Evolutionary conservation across 2,113 vertebrate species (phyloP).

Genomic region (Amazona vittata): DNA sequence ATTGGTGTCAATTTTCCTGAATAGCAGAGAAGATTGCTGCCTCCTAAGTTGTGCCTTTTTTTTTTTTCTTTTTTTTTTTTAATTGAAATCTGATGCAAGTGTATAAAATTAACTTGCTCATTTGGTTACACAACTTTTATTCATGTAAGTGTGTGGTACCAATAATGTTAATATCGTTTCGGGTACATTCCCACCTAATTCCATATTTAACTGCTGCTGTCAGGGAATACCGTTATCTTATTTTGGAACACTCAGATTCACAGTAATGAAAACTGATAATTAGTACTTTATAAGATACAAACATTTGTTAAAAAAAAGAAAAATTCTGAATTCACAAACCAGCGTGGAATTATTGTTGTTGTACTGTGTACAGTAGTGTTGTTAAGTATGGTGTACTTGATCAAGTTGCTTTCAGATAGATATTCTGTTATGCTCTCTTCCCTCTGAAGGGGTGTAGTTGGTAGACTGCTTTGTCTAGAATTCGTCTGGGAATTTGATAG

Average conservation of each 20-base stretch:
- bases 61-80: neutral
- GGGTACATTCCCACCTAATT: neutral
- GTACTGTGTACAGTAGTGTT: neutral
- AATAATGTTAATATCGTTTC: accelerated
- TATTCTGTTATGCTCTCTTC: neutral
- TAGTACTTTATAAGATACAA: neutral
- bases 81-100: neutral
- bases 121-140: neutral
- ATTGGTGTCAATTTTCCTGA: neutral
- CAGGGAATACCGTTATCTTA: neutral
- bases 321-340: neutral
- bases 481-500: neutral
- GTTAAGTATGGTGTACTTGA: neutral
- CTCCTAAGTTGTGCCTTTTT: neutral
- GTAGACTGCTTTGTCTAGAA: neutral
- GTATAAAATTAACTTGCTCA: neutral
- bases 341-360: neutral
- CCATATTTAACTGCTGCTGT: neutral
- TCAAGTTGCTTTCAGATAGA: neutral
- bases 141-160: neutral
- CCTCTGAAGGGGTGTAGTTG: neutral
- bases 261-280: neutral
- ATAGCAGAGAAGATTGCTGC: neutral
- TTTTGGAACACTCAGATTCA: neutral
- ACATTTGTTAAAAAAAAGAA: neutral